phyloP scores from a whole-genome alignment of 2,888 invertebrate species.

The Caenorhabditis becei region DNA sequence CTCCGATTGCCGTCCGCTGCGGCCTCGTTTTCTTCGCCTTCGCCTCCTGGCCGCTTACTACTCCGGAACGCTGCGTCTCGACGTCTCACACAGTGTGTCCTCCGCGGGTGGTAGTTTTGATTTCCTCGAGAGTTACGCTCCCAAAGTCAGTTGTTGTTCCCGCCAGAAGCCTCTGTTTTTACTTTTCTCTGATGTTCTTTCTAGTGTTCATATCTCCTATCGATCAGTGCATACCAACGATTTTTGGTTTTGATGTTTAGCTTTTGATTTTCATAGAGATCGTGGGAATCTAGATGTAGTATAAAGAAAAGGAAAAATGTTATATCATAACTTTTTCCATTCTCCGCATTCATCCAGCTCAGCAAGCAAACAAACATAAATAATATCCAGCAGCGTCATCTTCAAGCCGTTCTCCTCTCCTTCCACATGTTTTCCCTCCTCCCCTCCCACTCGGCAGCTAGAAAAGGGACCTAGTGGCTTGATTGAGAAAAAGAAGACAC shows the following conservation, averaged over 20 bases:
- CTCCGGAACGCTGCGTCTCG: conserved; percentile 36
- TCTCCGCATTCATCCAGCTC: no score
- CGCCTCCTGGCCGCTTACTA: conserved; percentile 40
- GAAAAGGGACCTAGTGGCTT: not conserved
- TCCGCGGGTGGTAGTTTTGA: conserved; percentile 10
- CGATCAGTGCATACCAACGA: no score
- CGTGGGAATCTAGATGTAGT: not conserved
- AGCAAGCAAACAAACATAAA: not conserved
- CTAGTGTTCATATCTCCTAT: no score
- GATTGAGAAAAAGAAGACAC: conserved; percentile 2
- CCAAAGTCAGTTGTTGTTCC: conserved; percentile 54
- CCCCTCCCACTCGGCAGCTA: not conserved
- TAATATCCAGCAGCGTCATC: not conserved
- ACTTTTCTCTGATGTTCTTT: not conserved
- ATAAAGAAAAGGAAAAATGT: no score
- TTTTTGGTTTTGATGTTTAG: no score
- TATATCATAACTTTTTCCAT: no score
- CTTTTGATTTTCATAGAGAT: no score
- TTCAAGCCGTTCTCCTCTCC: not conserved
- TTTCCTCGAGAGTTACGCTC: conserved; percentile 47
- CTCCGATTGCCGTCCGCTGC: conserved; percentile 37
- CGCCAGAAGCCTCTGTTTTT: not conserved
- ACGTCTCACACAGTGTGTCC: conserved; percentile 3
- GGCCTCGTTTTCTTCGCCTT: conserved; percentile 26
- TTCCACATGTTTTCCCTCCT: conserved; percentile 8